Base-by-base conservation (phyloP, 2,113 vertebrate genomes). In the Spheniscus mendiculus region DNA sequence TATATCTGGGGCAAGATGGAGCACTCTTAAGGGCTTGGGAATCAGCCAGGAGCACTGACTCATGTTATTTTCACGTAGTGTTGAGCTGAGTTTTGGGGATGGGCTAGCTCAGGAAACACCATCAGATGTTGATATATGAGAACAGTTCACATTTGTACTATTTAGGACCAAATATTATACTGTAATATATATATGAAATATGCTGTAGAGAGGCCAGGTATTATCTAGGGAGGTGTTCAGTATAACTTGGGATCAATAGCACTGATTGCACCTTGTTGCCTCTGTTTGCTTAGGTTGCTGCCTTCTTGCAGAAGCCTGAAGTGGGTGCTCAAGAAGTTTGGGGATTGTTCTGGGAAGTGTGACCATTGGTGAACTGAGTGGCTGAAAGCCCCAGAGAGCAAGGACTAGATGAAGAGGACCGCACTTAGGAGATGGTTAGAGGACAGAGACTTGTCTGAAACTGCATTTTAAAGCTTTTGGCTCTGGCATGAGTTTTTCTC, bases 21-120 rank as follows among this genome's bases (percentile, higher is more conserved):
- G 62, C 62, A 65, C 63, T 81, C 30, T 84, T 29, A 86, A 78
- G 85, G 55, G n/a, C 55, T 96, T 96, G 92, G 89, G 76, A 95
- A 91, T 66, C 66, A 83, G 83, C 79, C 93, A 95, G 86, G 47
- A 97, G 26, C 59, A 63, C n/a, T 82, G 76, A 94, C 69, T 95
- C 92, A 55, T 63, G 22, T 44, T 70, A 55, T 61, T 87, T 91
- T 80, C 50, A 81, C 52, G 59, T 20, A 88, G 42, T 19, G 59
- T 27, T 77, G 63, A 89, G 52, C 61, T 62, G 72, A 70, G 53
- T 58, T 84, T 83, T 95, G 72, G 66, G 77, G 69, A 79, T 47
- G n/a, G 65, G 61, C 19, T 87, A 49, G 21, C 47, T 87, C 61
- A 79, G 65, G 52, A 84, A 91, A 70, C 53, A 77, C 53, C 40